Evolutionary conservation across 2,113 vertebrate genomes (phyloP).

Genomic region (Meleagris gallopavo): DNA sequence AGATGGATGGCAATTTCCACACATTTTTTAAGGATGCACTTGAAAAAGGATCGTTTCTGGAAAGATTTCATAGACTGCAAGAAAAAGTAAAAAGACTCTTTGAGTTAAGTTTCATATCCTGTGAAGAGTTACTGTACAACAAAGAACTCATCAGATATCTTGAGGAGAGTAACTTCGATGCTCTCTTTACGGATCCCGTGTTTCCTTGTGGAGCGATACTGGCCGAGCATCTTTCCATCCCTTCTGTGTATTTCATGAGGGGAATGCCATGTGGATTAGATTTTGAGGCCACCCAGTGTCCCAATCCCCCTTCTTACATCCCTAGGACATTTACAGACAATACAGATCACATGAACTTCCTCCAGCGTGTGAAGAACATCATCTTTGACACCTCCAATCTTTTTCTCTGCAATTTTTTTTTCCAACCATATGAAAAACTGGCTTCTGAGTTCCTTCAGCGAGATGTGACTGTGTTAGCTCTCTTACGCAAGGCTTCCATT

Average conservation of each 20-base stretch:
- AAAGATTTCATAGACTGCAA: too few relatives aligned
- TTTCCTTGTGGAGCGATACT: conserved; percentile 86
- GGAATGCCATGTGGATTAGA: conserved; percentile 83
- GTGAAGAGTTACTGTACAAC: too few relatives aligned
- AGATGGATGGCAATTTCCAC: background rate
- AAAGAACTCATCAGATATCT: too few relatives aligned
- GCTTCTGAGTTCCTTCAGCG: conserved; percentile 75
- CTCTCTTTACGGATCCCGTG: conserved; percentile 85
- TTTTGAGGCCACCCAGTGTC: conserved; percentile 77
- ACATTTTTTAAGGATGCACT: background rate
- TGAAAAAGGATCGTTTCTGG: conserved; percentile 46
- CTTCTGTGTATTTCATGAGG: conserved; percentile 74
- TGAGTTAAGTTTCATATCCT: too few relatives aligned
- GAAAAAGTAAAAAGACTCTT: too few relatives aligned
- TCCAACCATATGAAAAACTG: conserved; percentile 69
- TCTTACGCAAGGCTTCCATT: conserved; percentile 80
- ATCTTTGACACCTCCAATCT: conserved; percentile 29
- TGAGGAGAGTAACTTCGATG: background rate
- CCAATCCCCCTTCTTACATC: conserved; percentile 82
- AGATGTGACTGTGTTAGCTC: conserved; percentile 72
- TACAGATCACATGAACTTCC: conserved; percentile 82
- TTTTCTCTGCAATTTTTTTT: conserved; percentile 75
- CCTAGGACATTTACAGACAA: conserved; percentile 51
- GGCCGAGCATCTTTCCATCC: conserved; percentile 80
- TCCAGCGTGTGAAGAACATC: conserved; percentile 81